Percentiles rank a stretch among this genome's conserved stretches.
Evolutionary conservation across 1,140 invertebrate species (phyloP).

Genomic region (Belonocnema kinseyi): DNA sequence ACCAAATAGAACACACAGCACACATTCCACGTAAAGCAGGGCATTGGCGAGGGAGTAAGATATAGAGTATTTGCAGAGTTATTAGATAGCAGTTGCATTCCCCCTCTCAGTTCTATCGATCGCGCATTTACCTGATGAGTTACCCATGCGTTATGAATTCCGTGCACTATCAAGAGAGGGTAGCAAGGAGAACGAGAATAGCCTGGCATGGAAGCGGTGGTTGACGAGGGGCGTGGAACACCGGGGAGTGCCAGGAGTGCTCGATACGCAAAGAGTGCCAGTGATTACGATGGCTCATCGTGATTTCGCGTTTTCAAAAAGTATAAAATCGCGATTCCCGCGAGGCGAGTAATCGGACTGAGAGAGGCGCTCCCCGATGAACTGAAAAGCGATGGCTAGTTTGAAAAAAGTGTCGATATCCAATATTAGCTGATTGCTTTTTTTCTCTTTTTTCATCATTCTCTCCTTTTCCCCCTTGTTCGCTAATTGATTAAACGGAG

Average conservation of each 20-base stretch:
- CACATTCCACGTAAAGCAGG: constrained; percentile 8
- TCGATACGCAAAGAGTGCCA: constrained; percentile 58
- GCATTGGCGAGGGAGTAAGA: constrained; percentile 51
- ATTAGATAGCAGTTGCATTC: constrained; percentile 64
- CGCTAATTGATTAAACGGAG: background rate
- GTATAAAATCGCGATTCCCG: constrained; percentile 32
- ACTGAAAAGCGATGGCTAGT: constrained; percentile 30
- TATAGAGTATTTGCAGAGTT: constrained; percentile 64
- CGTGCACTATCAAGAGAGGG: constrained; percentile 15
- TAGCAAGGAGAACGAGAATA: background rate
- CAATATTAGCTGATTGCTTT: constrained; percentile 12
- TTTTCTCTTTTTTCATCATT: background rate
- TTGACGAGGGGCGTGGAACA: constrained; percentile 15
- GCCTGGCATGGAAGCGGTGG: constrained; percentile 13
- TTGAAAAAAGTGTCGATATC: constrained; percentile 29
- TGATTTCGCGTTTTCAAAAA: constrained; percentile 45
- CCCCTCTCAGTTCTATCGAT: constrained; percentile 54
- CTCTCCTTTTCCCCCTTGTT: background rate
- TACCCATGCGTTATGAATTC: constrained; percentile 63
- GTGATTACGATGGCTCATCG: constrained; percentile 57
- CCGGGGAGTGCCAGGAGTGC: constrained; percentile 32
- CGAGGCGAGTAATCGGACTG: constrained; percentile 36
- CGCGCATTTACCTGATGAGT: constrained; percentile 66
- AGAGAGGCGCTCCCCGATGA: constrained; percentile 22
- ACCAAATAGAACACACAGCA: background rate